phyloP scores from a whole-genome alignment of 2,113 vertebrate genomes.

The Notarius quadriscutis region DNA sequence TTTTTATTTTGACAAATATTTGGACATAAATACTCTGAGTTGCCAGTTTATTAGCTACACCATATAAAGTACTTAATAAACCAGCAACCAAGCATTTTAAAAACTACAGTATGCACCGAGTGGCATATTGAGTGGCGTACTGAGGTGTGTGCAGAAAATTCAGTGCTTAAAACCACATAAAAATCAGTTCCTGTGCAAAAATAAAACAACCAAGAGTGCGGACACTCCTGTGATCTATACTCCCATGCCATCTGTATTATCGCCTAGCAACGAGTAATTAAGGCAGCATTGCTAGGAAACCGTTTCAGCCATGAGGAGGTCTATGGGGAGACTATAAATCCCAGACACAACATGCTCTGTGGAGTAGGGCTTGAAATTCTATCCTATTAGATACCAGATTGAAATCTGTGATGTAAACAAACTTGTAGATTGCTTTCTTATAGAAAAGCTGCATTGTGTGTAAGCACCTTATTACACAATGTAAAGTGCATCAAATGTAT shows the following conservation, averaged over 20 bases:
- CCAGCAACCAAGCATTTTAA: neutral
- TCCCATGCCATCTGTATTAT: constrained; percentile 56
- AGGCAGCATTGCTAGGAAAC: constrained; percentile 57
- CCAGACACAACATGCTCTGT: constrained; percentile 28
- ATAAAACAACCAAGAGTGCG: constrained; percentile 38
- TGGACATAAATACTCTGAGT: neutral
- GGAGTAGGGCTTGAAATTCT: constrained; percentile 7
- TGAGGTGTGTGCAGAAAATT: neutral
- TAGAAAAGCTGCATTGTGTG: neutral
- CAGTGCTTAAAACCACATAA: neutral
- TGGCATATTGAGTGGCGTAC: neutral
- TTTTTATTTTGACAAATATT: neutral
- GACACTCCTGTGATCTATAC: constrained; percentile 51
- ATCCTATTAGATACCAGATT: neutral
- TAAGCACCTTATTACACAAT: neutral
- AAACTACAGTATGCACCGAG: neutral
- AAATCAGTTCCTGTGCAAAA: constrained; percentile 30
- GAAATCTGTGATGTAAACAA: neutral
- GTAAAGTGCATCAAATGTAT: neutral
- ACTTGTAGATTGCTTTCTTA: neutral
- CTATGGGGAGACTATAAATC: constrained; percentile 38
- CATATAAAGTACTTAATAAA: neutral
- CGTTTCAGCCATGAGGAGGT: constrained; percentile 44
- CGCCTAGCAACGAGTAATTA: constrained; percentile 61
- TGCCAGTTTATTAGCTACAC: neutral